Evolutionary conservation across 53 echinoderm and acorn worm species (phyloP), one percentile per base, ranked within the genome.

Genomic region (Arbacia lixula): DNA sequence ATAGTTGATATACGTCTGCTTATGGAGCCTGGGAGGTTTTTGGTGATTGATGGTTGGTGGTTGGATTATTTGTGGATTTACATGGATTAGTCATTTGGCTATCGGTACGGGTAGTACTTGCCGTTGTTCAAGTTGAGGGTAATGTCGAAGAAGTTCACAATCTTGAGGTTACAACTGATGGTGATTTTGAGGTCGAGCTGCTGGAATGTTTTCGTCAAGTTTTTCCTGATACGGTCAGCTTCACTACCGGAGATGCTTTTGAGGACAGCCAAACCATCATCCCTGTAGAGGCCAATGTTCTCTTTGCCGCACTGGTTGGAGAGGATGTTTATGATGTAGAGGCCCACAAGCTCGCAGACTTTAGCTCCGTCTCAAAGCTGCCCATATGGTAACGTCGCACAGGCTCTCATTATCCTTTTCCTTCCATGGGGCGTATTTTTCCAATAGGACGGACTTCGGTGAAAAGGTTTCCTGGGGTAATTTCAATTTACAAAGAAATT

Each of bases 321-420:
- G 0, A 86, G 74, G 19, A 1, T 86, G 27, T 41, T 4, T 2
- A 75, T 5, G 31, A 86, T 86, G 62, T 86, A 86, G 19, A 75
- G 35, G 22, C 80, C 87, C 0, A 87, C 87, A 4, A 79, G 67
- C 80, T 87, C 80, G 16, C 80, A 79, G 5, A 80, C 40, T 20
- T 87, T 80, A 10, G 68, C 80, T 12, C 87, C 77, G 34, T 87
- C n/a, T n/a, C 79, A 39, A 66, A 87, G 24, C 37, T 66, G 25
- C 87, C 87, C 79, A 79, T 87, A n/a, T n/a, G 16, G 87, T 66
- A 9, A 87, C 66, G 32, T 78, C 79, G 31, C 63, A 78, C 17
- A 64, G 29, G 46, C 14, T 42, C 6, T 31, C 37, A 32, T 21
- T 76, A 8, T 65, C 60, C 35, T 64, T 86, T 76, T 86, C 77